These are phyloP conservation scores for Chanos chanos DNA, from an alignment of 2,797 vertebrate species.

Conservation along the genomic window DNA sequence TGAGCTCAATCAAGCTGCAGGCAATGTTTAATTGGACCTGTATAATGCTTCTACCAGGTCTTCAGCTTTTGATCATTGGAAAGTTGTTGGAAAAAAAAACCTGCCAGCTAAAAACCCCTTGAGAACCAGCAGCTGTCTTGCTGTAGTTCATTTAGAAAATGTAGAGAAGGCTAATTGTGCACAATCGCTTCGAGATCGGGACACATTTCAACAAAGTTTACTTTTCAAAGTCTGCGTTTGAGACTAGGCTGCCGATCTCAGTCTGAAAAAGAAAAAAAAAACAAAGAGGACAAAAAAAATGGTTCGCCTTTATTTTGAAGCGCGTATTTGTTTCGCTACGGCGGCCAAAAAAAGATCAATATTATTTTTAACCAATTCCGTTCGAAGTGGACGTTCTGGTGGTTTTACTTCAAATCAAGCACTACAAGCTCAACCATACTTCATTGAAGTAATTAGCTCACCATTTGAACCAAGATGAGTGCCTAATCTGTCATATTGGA, in stretches of 20 bases:
- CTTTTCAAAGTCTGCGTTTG: conserved; percentile 37
- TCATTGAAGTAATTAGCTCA: no score
- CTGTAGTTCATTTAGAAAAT: conserved; percentile 53
- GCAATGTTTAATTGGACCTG: conserved; percentile 75
- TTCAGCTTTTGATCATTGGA: conserved; percentile 71
- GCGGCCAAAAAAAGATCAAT: no score
- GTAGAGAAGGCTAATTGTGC: conserved; percentile 47
- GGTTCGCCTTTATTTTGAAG: no score
- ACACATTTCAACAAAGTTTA: conserved; percentile 39
- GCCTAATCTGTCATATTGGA: no score
- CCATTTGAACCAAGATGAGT: no score
- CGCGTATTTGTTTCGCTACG: no score
- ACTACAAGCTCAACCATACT: no score
- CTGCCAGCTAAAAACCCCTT: conserved; percentile 59
- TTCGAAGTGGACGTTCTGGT: no score
- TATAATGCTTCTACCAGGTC: conserved; percentile 69
- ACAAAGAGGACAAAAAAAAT: no score
- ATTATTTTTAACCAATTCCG: no score
- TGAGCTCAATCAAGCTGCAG: conserved; percentile 63
- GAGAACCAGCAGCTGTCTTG: conserved; percentile 57
- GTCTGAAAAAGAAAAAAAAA: no score
- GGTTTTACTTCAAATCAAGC: no score
- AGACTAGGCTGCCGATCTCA: conserved; percentile 27
- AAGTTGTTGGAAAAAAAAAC: conserved; percentile 62
- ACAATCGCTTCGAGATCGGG: conserved; percentile 49